Conservation (phyloP, 2,888 invertebrate genomes). For the Drosophila demipolita region DNA sequence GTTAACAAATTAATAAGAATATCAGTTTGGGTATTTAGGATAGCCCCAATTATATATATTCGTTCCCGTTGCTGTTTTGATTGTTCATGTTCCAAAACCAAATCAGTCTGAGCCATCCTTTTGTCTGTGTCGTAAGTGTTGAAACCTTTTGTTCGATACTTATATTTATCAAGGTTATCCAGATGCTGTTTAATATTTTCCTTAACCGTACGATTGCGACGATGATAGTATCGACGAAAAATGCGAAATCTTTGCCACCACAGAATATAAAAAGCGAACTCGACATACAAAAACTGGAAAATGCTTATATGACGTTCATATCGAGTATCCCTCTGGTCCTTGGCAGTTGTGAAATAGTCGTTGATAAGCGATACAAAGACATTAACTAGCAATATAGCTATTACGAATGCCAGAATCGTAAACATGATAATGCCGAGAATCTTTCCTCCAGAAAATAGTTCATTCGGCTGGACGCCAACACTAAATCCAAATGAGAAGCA, state of each 20-base stretch:
- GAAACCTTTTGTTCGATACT: neutral
- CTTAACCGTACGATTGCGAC: slow-evolving; percentile 40
- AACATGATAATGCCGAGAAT: slow-evolving; percentile 77
- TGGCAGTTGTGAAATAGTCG: slow-evolving; percentile 70
- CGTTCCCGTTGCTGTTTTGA: slow-evolving; percentile 21
- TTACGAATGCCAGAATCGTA: slow-evolving; percentile 62
- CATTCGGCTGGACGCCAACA: slow-evolving; percentile 45
- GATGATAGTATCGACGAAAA: slow-evolving; percentile 42
- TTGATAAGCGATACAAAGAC: slow-evolving; percentile 78
- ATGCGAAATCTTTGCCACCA: slow-evolving; percentile 19
- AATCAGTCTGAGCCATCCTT: slow-evolving; percentile 1
- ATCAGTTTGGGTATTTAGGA: slow-evolving; percentile 51
- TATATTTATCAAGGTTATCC: neutral
- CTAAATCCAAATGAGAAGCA: slow-evolving; percentile 77
- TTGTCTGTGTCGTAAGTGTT: neutral
- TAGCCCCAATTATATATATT: slow-evolving; percentile 37
- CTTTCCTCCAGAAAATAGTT: slow-evolving; percentile 70
- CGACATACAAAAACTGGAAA: slow-evolving; percentile 69
- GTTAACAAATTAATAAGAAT: slow-evolving; percentile 20
- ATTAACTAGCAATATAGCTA: slow-evolving; percentile 76
- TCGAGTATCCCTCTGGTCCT: slow-evolving; percentile 41
- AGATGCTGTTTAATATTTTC: slow-evolving; percentile 46
- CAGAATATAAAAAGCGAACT: slow-evolving; percentile 35
- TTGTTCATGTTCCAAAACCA: slow-evolving; percentile 14
- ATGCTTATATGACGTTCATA: slow-evolving; percentile 58